Evolutionary conservation across 2,888 invertebrate species (phyloP), one percentile per base, ranked within the genome.

Genomic region (Colostygia pectinataria): DNA sequence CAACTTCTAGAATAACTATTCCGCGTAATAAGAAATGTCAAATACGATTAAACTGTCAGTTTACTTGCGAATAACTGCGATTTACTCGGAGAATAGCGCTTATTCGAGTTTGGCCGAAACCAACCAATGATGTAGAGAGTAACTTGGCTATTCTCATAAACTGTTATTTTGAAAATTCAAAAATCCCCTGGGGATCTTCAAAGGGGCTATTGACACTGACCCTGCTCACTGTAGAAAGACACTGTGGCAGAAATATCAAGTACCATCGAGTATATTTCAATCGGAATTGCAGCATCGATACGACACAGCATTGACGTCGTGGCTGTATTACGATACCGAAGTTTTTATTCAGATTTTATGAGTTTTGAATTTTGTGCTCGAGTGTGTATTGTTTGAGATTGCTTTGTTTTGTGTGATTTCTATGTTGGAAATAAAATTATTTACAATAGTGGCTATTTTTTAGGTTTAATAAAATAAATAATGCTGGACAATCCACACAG

Each of bases 181-280:
- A n/a, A n/a, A n/a, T n/a, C n/a, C n/a, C n/a, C n/a, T n/a, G n/a
- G n/a, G n/a, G n/a, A n/a, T n/a, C n/a, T n/a, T n/a, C n/a, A n/a
- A n/a, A n/a, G n/a, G n/a, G n/a, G n/a, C n/a, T n/a, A n/a, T n/a
- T n/a, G n/a, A n/a, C n/a, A n/a, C n/a, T 40, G 24, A 36, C 6
- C 37, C 51, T 23, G 8, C 41, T 15, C 4, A 0, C 36, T 45
- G 34, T 28, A n/a, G n/a, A n/a, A 14, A 5, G 3, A 20, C 5
- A 15, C 20, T 20, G 20, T 6, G 5, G 6, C 9, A 10, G 6
- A 44, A 48, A 42, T 31, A 48, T 51, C 36, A 37, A 45, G 51
- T 51, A 41, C 27, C 4, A 9, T 51, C 45, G 45, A 45, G 51
- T 41, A 51, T 41, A 51, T 51, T 45, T 51, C 51, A 45, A 51